Evolutionary conservation across 2,797 vertebrate genomes (phyloP), one percentile per base, ranked within the genome.

Genomic region (Hemibagrus guttatus): DNA sequence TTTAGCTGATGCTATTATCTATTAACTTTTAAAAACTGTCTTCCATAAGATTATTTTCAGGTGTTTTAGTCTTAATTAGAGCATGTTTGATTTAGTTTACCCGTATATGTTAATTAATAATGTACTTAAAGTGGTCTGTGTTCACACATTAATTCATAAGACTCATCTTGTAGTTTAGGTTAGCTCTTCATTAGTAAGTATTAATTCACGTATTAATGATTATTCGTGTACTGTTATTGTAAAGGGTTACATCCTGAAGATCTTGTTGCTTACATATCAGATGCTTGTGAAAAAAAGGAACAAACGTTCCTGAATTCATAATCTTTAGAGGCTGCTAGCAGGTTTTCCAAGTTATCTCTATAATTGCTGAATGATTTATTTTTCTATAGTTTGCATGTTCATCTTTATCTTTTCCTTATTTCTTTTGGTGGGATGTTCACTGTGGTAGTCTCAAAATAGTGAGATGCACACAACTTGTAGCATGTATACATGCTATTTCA

Each of bases 311-410:
- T 52, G 52, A n/a, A 84, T 72, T 80, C 46, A 9, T 71, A 56
- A 28, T 7, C 12, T 64, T 72, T 69, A 35, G 28, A 42, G 26
- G 28, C 39, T 83, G 81, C 81, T 49, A 42, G 35, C 11, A 23
- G 17, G 19, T 49, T 74, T 19, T 31, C 13, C 28, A 78, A 31
- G 59, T 79, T 78, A 78, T 79, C 7, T 49, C 16, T 74, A 31
- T 84, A 59, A 7, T 61, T n/a, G n/a, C 56, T 28, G 14, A 84
- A 64, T 46, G 4, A 23, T 49, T 84, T 16, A 0, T 69, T 69
- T 2, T 39, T 69, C 26, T 46, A 56, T 61, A 42, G 39, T 71
- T 81, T 81, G 78, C 78, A 71, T 85, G 84, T 71, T 69, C 21
- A 69, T 54, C 42, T 21, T 85, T 56, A 74, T 84, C 35, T 42